phyloP scores from a whole-genome alignment of 2,797 vertebrate species.

The Cheirogaleus major region DNA sequence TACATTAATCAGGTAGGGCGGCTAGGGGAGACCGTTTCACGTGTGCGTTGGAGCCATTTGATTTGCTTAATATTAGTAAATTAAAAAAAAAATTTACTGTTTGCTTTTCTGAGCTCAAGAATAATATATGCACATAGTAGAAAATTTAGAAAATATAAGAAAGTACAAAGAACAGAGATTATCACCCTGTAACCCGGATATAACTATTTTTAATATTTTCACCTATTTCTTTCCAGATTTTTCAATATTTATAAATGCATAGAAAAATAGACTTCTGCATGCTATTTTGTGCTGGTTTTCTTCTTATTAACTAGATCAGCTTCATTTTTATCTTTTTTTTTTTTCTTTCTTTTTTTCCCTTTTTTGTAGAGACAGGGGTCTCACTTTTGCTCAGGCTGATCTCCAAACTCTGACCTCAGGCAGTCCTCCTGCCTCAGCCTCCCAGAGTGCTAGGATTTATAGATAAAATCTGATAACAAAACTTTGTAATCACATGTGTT shows the following conservation, averaged over 20 bases:
- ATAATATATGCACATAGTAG: neutral
- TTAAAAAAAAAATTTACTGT: neutral
- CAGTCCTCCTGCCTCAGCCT: neutral
- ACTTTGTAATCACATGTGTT: neutral
- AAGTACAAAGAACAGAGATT: neutral
- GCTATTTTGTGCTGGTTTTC: neutral
- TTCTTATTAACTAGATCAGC: neutral
- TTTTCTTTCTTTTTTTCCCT: too few species aligned
- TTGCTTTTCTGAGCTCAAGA: constrained; percentile 8
- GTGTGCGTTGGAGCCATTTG: neutral
- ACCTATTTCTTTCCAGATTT: neutral
- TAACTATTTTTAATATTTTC: neutral
- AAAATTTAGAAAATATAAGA: constrained; percentile 14
- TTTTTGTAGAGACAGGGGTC: neutral
- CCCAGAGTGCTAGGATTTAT: neutral
- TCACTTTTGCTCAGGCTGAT: neutral
- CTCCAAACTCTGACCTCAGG: neutral
- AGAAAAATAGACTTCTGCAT: neutral
- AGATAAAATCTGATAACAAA: neutral
- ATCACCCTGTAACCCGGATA: neutral
- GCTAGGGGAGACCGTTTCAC: neutral
- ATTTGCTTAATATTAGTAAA: neutral
- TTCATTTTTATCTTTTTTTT: neutral
- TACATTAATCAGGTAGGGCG: neutral
- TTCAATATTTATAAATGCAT: constrained; percentile 1